Evolutionary conservation across 2,797 vertebrate genomes (phyloP), one percentile per base, ranked within the genome.

Genomic region (Enteromius thamalakanensis): DNA sequence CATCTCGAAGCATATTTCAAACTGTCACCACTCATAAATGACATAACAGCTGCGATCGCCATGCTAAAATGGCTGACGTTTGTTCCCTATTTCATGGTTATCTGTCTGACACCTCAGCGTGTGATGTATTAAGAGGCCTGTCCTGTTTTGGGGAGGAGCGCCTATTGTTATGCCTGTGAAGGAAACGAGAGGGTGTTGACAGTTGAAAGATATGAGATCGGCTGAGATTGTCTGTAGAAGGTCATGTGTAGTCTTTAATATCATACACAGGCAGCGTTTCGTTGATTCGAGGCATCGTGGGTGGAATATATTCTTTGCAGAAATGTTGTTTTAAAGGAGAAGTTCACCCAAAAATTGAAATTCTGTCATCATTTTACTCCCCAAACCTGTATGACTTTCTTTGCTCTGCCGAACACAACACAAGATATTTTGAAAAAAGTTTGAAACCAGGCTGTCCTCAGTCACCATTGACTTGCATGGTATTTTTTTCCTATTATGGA

Each of bases 71-170:
- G 34, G 32, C 51, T 47, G 53, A 37, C 26, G 45, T 60, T 67
- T 75, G 47, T 62, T 76, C 23, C 45, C n/a, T 47, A 21, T 67
- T 45, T 64, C 9, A 60, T 58, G 37, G 12, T 70, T 78, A 26
- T 47, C 32, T 32, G 17, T 42, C 4, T 67, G 42, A 51, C 70
- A 65, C 26, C 55, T 15, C 21, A 5, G 14, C 11, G 53, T 60
- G 1, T 75, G 14, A 37, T 58, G 62, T 58, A 34, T 37, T 65
- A 34, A 55, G 29, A 26, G 14, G 47, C 45, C 51, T 47, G 72
- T 74, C 74, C 64, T 37, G 70, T 85, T 84, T 80, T 12, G 0
- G 12, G 62, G 77, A 80, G 62, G 62, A 40, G 29, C 19, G 23
- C 6, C 45, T 23, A 42, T 79, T 84, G 76, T 79, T 65, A 69